These are phyloP conservation scores for Cryptocephalus primarius DNA, from an alignment of 2,888 invertebrate species.

Conservation along the genomic window DNA sequence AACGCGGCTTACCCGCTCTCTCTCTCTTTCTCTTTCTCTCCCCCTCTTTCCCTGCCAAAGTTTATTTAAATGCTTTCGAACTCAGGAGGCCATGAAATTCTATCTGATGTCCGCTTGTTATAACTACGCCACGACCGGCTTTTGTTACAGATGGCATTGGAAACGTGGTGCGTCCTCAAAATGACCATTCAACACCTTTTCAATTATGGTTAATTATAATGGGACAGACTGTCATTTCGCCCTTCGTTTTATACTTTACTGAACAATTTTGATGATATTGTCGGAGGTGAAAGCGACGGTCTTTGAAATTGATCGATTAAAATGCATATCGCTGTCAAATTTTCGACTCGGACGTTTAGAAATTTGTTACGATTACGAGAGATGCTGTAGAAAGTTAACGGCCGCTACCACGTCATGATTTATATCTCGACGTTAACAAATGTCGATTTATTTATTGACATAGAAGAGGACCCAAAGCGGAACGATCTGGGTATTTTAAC, in stretches of 20 bases:
- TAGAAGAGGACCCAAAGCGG: too few relatives aligned
- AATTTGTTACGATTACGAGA: too few relatives aligned
- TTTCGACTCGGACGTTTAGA: too few relatives aligned
- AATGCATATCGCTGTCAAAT: background rate
- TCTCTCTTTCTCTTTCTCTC: background rate
- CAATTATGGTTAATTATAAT: conserved; percentile 20
- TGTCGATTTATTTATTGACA: too few relatives aligned
- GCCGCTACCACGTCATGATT: too few relatives aligned
- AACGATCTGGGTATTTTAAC: too few relatives aligned
- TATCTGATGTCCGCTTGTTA: conserved; percentile 21
- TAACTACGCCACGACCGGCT: conserved; percentile 11
- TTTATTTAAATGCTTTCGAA: conserved; percentile 16
- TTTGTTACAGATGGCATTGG: conserved; percentile 18
- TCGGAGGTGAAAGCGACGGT: background rate
- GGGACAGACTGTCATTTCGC: conserved; percentile 11
- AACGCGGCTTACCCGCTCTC: conserved; percentile 10
- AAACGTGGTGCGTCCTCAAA: conserved; percentile 10
- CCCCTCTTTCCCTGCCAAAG: conserved; percentile 11
- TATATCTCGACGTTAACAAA: too few relatives aligned
- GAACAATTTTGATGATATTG: conserved; percentile 16
- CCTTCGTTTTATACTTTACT: conserved; percentile 10
- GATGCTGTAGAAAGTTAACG: too few relatives aligned
- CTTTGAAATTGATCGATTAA: background rate
- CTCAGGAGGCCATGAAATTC: conserved; percentile 16
- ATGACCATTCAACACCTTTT: conserved; percentile 24